Evolutionary conservation across 2,113 vertebrate species (phyloP).

Genomic region (Maccullochella peelii): DNA sequence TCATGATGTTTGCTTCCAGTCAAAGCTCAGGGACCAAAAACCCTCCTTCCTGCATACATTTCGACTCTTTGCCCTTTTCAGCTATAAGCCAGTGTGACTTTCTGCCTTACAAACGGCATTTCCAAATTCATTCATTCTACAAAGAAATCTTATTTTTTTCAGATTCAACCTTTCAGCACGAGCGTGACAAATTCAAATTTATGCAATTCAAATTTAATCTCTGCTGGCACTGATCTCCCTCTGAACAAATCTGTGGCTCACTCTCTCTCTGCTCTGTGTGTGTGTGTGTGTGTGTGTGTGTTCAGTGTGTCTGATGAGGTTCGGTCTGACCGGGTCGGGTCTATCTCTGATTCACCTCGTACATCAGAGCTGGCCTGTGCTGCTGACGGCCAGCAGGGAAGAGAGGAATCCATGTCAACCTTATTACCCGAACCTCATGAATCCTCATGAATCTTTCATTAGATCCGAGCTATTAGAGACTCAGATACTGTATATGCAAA

Average conservation of each 20-base stretch:
- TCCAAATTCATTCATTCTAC: conserved; percentile 17
- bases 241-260: not conserved
- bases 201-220: conserved; percentile 45
- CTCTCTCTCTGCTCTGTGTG: not conserved
- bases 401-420: conserved; percentile 55
- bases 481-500: conserved; percentile 5
- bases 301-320: conserved; percentile 34
- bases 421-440: conserved; percentile 61
- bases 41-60: not conserved
- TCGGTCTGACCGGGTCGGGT: conserved; percentile 2
- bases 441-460: conserved; percentile 73
- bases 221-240: conserved; percentile 4
- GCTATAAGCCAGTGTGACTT: too few species aligned
- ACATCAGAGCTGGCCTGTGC: conserved; percentile 22
- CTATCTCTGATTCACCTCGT: conserved; percentile 21
- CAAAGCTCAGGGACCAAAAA: not conserved
- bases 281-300: not conserved
- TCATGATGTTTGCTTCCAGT: not conserved
- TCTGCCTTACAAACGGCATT: not conserved
- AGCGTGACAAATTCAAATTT: conserved; percentile 52
- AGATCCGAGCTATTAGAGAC: conserved; percentile 30
- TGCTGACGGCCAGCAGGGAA: conserved; percentile 24
- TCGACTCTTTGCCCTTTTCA: not conserved
- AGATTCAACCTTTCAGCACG: conserved; percentile 22
- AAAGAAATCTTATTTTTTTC: not conserved